Base-by-base conservation (phyloP, 2,888 invertebrate species). In the Lepidonotus clava region DNA sequence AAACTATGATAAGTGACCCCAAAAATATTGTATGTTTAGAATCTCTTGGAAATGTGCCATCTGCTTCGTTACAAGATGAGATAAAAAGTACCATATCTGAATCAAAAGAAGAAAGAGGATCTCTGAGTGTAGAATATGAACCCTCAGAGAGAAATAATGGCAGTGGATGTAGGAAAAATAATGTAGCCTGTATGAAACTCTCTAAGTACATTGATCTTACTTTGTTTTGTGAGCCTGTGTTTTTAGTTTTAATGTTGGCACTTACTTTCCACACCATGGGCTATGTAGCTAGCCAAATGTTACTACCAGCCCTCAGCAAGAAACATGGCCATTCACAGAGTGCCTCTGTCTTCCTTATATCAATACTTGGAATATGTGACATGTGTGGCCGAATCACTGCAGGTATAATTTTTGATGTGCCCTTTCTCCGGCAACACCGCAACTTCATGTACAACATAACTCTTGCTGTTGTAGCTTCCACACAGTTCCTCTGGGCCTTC, bases 291-390 rank as follows among this genome's bases (percentile, higher is more conserved):
- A 87, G 89, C 8, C 89, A 89, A 71, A 89, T 91, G 24, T 91
- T 91, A 66, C 53, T 91, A 36, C 90, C 91, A n/a, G 90, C 90
- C 11, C 84, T 90, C 0, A 90, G 90, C 0, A 88, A 88, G 51
- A 87, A 89, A 8, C 88, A 87, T 76, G 90, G 90, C 0, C 83
- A 90, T 32, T 56, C 86, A 5, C 86, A 89, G 34, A 71, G 88
- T 34, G 87, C 95, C 0, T 96, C 96, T 0, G 95, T 96, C 4
- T 96, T 96, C 92, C 95, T 98, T 86, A 95, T 98, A 18, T 96
- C 98, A 0, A 95, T 96, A 0, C 97, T 98, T 91, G 99, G 98
- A 40, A 96, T 98, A 66, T 96, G 97, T 0, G 99, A 99, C 93
- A 98, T 98, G 0, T 93, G 98, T 76, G 98, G 98, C 77, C 96